A percentile compares a stretch with the other conserved stretches of the same genome.
phyloP scores from a whole-genome alignment of 1,140 invertebrate species.

The Stegodyphus dumicola region DNA sequence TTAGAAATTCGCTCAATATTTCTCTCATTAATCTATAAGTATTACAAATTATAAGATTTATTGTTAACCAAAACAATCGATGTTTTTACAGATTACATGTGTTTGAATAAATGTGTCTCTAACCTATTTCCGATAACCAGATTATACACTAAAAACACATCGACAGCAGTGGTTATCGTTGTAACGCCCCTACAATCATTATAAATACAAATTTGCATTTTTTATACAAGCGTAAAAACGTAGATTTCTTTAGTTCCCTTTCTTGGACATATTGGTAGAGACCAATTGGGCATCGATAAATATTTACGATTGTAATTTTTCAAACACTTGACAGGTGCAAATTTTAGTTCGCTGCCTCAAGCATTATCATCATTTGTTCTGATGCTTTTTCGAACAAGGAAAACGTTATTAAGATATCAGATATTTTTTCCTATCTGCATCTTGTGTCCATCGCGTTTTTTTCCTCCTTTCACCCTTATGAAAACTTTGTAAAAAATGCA shows the following conservation, averaged over 20 bases:
- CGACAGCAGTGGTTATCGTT: no score
- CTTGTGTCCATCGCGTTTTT: conserved; percentile 19
- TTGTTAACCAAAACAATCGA: no score
- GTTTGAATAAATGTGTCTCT: no score
- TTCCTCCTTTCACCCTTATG: neutral
- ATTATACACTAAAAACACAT: no score
- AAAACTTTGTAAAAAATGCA: no score
- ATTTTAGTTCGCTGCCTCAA: conserved; percentile 7
- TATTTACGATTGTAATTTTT: conserved; percentile 58
- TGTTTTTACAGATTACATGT: no score
- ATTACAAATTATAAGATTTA: no score
- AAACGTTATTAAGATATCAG: conserved; percentile 57
- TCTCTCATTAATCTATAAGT: no score
- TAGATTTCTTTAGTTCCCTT: neutral
- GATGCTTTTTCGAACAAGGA: conserved; percentile 44
- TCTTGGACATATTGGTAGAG: neutral
- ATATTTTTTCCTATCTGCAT: conserved; percentile 16
- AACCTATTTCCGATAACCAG: no score
- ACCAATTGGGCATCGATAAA: conserved; percentile 34
- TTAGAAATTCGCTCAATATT: no score
- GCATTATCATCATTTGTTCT: conserved; percentile 17
- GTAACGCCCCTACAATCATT: no score
- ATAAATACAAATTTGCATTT: neutral
- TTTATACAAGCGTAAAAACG: neutral
- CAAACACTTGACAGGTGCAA: conserved; percentile 47